phyloP scores from a whole-genome alignment of 2,113 vertebrate species.

The Semnornis frantzii region DNA sequence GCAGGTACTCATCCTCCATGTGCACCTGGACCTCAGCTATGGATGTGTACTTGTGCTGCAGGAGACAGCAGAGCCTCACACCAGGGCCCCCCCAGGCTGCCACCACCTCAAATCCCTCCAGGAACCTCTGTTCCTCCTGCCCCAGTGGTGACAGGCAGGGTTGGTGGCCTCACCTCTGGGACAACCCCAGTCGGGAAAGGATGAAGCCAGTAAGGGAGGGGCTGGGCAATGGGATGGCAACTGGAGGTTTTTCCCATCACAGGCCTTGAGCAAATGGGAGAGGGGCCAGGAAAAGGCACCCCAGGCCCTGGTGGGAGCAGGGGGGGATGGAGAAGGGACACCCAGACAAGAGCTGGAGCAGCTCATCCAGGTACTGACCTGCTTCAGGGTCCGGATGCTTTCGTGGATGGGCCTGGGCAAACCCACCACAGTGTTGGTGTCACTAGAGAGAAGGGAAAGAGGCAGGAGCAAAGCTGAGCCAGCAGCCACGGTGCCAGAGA shows the following conservation, averaged over 20 bases:
- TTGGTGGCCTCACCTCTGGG: neutral
- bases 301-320: neutral
- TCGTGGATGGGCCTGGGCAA: constrained; percentile 96
- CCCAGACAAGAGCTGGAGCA: neutral
- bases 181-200: neutral
- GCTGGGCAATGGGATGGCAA: neutral
- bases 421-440: constrained; percentile 95
- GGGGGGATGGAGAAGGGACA: neutral
- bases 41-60: constrained; percentile 94
- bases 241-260: neutral
- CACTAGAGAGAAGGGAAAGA: constrained; percentile 76
- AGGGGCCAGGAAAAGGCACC: neutral
- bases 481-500: neutral
- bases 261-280: neutral
- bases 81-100: neutral
- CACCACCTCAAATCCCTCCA: neutral
- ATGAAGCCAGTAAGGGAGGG: neutral
- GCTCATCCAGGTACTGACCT: constrained; percentile 74
- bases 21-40: constrained; percentile 92
- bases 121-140: neutral
- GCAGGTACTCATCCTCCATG: constrained; percentile 94
- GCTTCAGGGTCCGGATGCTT: constrained; percentile 95
- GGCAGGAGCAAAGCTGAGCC: neutral
- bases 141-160: neutral
- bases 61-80: neutral